Percentiles rank a stretch among this genome's conserved stretches.
phyloP scores from a whole-genome alignment of 2,113 vertebrate genomes.

The Calcarius ornatus region DNA sequence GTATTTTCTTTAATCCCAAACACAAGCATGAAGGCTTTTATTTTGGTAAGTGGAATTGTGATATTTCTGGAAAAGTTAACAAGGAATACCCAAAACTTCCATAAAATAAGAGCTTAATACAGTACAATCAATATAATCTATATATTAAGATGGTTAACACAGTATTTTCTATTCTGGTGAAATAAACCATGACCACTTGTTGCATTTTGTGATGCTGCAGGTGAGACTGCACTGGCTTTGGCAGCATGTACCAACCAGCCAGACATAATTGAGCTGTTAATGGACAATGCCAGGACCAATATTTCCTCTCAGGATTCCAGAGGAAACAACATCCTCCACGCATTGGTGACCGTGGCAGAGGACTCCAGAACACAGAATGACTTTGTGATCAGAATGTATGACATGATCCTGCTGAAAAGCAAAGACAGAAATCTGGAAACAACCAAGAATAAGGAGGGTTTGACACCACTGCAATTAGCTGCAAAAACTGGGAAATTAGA shows the following conservation, averaged over 20 bases:
- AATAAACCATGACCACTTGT: background rate
- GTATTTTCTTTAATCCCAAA: conserved; percentile 81
- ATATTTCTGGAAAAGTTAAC: background rate
- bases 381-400: conserved; percentile 79
- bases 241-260: conserved; percentile 82
- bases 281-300: conserved; percentile 74
- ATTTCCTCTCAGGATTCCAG: conserved; percentile 77
- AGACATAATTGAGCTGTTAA: conserved; percentile 77
- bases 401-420: conserved; percentile 74
- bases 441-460: conserved; percentile 69
- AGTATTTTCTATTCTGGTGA: background rate
- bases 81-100: background rate
- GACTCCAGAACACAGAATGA: conserved; percentile 77
- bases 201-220: conserved; percentile 3
- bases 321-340: conserved; percentile 80
- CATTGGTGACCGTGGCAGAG: conserved; percentile 77
- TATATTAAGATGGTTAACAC: background rate
- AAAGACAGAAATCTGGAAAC: conserved; percentile 74
- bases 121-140: background rate
- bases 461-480: conserved; percentile 77
- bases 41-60: conserved; percentile 71
- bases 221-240: conserved; percentile 77
- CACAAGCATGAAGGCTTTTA: conserved; percentile 81
- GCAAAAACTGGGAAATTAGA: conserved; percentile 81
- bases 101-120: background rate